Conservation (phyloP, 2,113 vertebrate genomes). For the Syngnathoides biaculeatus region DNA sequence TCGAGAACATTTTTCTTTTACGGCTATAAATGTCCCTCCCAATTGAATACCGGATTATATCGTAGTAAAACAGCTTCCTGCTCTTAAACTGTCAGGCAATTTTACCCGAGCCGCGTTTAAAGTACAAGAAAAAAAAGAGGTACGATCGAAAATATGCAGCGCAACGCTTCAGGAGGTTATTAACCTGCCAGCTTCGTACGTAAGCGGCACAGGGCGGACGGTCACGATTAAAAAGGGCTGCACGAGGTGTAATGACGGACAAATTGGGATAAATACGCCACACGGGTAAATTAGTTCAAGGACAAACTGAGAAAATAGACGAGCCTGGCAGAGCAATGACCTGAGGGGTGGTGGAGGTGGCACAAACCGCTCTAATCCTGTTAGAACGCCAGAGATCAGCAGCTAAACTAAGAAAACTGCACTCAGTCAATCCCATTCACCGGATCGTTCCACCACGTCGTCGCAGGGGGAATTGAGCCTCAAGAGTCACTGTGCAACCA, state of each 20-base stretch:
- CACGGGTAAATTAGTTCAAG: slow-evolving; percentile 13
- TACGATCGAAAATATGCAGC: neutral
- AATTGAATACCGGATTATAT: slow-evolving; percentile 17
- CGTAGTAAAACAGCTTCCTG: slow-evolving; percentile 24
- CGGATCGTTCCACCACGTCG: slow-evolving; percentile 13
- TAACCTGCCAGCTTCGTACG: slow-evolving; percentile 1
- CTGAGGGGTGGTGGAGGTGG: slow-evolving; percentile 15
- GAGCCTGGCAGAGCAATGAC: neutral
- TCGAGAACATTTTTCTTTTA: slow-evolving; percentile 1
- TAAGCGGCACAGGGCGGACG: slow-evolving; percentile 1
- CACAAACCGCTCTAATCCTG: slow-evolving; percentile 42
- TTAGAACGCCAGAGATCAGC: slow-evolving; percentile 41
- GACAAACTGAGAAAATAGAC: neutral
- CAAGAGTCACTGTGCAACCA: slow-evolving; percentile 13
- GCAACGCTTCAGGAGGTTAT: slow-evolving; percentile 2
- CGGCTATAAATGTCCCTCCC: slow-evolving; percentile 9
- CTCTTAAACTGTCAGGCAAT: slow-evolving; percentile 11
- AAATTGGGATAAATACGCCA: slow-evolving; percentile 13
- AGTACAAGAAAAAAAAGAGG: neutral
- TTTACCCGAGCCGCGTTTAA: neutral
- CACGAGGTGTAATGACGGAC: slow-evolving; percentile 8
- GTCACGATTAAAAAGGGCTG: slow-evolving; percentile 24
- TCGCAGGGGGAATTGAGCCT: slow-evolving; percentile 26
- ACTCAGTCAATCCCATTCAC: slow-evolving; percentile 42
- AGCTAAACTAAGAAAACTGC: slow-evolving; percentile 51